Evolutionary conservation across 2,888 invertebrate species (phyloP), one percentile per base, ranked within the genome.

Genomic region (Agrotis ipsilon): DNA sequence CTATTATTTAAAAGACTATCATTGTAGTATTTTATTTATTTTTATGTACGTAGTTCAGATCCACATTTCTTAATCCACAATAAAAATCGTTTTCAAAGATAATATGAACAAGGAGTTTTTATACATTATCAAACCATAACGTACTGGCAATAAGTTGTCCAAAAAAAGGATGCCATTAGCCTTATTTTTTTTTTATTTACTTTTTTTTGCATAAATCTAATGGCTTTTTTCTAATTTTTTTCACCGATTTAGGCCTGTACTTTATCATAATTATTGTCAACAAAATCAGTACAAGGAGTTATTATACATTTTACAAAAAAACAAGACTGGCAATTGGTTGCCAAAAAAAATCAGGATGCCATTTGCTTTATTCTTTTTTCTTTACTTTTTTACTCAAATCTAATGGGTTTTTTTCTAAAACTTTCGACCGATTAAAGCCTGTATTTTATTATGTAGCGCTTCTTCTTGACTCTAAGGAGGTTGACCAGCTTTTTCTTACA

Each of bases 1-100:
- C 49, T 64, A 6, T 32, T 39, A 24, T 51, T 21, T 5, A 24
- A 51, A 58, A 11, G 19, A 14, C n/a, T 51, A 45, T 70, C 51
- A 46, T 75, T 54, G 46, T 63, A 1, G 32, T 11, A 61, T 72
- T 16, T 3, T 11, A 24, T 49, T 48, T 3, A 5, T 58, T 48
- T 18, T 7, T 13, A 5, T 45, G 19, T 39, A 51, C 9, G 39
- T 39, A 18, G 19, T 16, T 18, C 3, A 5, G 18, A 16, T 27
- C 6, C 13, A 32, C 13, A 19, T 54, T 54, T 54, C 2, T 48
- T 3, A 14, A 45, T n/a, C n/a, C n/a, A n/a, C n/a, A n/a, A n/a
- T n/a, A n/a, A n/a, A n/a, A n/a, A n/a, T n/a, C n/a, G n/a, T n/a
- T n/a, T n/a, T n/a, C n/a, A n/a, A 27, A 18, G 4, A 2, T 27